Evolutionary conservation across 2,113 vertebrate genomes (phyloP).

Genomic region (Corythornis cristatus): DNA sequence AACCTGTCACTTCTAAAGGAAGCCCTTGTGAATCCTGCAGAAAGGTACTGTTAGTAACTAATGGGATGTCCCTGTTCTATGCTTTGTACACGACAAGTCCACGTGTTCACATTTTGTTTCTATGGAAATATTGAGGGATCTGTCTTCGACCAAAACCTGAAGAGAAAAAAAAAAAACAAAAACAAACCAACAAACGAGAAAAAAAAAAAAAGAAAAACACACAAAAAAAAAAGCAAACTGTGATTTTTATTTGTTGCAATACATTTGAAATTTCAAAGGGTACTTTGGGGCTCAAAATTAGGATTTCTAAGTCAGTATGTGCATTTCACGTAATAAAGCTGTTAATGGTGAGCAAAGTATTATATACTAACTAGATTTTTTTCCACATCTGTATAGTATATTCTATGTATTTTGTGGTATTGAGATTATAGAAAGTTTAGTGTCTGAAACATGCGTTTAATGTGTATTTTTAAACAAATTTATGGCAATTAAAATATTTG

Average conservation of each 20-base stretch:
- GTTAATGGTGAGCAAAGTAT: slow-evolving; percentile 98
- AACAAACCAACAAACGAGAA: background rate
- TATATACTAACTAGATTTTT: slow-evolving; percentile 93
- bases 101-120: slow-evolving; percentile 73
- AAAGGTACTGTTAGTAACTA: slow-evolving; percentile 76
- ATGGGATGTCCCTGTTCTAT: slow-evolving; percentile 75
- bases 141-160: slow-evolving; percentile 83
- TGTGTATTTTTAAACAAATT: slow-evolving; percentile 90
- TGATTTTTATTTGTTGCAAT: slow-evolving; percentile 86
- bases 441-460: slow-evolving; percentile 87
- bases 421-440: slow-evolving; percentile 95
- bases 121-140: slow-evolving; percentile 74
- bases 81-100: slow-evolving; percentile 76
- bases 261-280: slow-evolving; percentile 88
- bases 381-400: slow-evolving; percentile 98
- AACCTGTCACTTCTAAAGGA: slow-evolving; percentile 56
- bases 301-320: slow-evolving; percentile 84
- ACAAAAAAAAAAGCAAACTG: slow-evolving; percentile 65
- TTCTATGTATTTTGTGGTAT: slow-evolving; percentile 99
- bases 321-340: slow-evolving; percentile 84
- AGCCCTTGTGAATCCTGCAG: slow-evolving; percentile 67
- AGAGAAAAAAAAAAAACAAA: slow-evolving; percentile 21
- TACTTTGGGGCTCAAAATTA: slow-evolving; percentile 89
- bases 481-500: slow-evolving; percentile 90
- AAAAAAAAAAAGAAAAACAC: slow-evolving; percentile 31